These are phyloP conservation scores for Oxyura jamaicensis DNA, from an alignment of 2,113 vertebrate genomes.

Conservation along the genomic window DNA sequence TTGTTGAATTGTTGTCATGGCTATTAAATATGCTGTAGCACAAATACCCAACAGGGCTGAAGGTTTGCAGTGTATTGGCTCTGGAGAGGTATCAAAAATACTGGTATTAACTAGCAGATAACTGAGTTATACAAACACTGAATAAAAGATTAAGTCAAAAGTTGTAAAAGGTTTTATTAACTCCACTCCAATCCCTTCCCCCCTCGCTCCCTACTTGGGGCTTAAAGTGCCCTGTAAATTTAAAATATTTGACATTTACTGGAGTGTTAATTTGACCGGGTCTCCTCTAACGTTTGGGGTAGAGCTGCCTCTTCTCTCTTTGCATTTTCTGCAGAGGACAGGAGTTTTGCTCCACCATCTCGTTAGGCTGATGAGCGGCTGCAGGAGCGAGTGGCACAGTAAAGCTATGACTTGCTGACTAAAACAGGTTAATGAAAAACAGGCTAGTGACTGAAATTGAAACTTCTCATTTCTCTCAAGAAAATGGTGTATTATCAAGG, in stretches of 20 bases:
- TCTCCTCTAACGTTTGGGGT: neutral
- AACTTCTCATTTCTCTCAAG: slow-evolving; percentile 61
- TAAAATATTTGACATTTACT: slow-evolving; percentile 33
- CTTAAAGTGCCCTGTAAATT: neutral
- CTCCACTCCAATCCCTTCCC: neutral
- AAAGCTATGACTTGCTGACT: slow-evolving; percentile 45
- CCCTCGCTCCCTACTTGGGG: neutral
- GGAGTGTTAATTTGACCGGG: neutral
- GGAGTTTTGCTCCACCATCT: slow-evolving; percentile 8
- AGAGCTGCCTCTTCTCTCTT: slow-evolving; percentile 1
- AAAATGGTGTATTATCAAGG: slow-evolving; percentile 40
- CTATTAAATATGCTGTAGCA: slow-evolving; percentile 78
- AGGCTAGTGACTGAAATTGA: slow-evolving; percentile 60
- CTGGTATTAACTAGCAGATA: slow-evolving; percentile 66
- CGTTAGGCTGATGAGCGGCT: neutral
- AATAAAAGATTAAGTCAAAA: slow-evolving; percentile 53
- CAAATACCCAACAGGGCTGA: slow-evolving; percentile 69
- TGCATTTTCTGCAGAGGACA: neutral
- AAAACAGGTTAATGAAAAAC: slow-evolving; percentile 68
- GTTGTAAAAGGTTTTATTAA: slow-evolving; percentile 50
- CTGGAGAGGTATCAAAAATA: slow-evolving; percentile 64
- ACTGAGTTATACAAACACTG: slow-evolving; percentile 52
- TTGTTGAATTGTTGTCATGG: slow-evolving; percentile 84
- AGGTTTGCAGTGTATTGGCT: slow-evolving; percentile 61
- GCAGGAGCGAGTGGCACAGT: neutral